phyloP scores from a whole-genome alignment of 2,797 vertebrate species.

The Gila robusta region DNA sequence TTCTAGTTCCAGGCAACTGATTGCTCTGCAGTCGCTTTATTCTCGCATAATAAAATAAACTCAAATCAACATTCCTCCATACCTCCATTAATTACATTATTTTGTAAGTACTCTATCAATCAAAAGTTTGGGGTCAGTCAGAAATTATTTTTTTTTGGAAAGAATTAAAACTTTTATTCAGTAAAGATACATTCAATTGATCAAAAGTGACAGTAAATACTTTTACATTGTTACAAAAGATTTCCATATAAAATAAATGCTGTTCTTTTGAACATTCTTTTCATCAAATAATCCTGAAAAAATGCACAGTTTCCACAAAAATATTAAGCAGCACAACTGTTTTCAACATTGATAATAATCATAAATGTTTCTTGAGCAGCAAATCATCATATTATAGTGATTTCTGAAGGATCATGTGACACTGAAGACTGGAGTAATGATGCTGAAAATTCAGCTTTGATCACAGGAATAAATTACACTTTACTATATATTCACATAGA shows the following conservation, averaged over 20 bases:
- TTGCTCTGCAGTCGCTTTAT: background rate
- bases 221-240: background rate
- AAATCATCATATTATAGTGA: background rate
- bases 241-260: background rate
- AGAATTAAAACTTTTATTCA: background rate
- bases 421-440: background rate
- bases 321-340: background rate
- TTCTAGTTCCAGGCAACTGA: background rate
- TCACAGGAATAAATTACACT: background rate
- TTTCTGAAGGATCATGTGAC: background rate
- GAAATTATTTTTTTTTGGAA: background rate
- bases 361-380: background rate
- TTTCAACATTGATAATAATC: background rate
- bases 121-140: background rate
- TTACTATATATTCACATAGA: background rate
- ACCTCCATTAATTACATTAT: too few species aligned
- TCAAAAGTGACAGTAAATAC: background rate
- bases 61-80: too few species aligned
- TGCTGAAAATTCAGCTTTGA: background rate
- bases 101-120: background rate
- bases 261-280: background rate
- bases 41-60: background rate
- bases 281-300: background rate
- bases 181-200: background rate
- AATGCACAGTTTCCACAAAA: background rate